phyloP scores from a whole-genome alignment of 30 jellyfish, hydroid and myxozoan species.

The Aurelia aurita complex sp. Pacific region DNA sequence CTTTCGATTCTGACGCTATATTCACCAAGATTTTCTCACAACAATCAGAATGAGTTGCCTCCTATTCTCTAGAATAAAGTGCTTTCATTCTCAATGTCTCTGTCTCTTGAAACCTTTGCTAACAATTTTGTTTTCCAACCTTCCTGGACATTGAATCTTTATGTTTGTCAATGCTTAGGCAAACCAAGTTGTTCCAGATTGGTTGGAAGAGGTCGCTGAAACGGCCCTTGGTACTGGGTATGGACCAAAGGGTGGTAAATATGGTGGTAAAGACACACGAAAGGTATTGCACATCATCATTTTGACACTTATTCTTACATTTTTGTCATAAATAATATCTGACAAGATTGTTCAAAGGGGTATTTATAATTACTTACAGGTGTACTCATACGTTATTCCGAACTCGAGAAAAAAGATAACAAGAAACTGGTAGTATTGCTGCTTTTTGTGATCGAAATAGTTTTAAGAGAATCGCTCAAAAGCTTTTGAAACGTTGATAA shows the following conservation, averaged over 20 bases:
- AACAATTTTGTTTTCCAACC: neutral
- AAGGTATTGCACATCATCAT: constrained; percentile 34
- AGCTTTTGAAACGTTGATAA: neutral
- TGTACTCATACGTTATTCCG: neutral
- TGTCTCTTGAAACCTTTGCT: no score
- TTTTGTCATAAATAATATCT: neutral
- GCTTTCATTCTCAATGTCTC: no score
- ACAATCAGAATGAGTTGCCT: no score
- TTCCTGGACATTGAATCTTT: neutral
- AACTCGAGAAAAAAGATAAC: neutral
- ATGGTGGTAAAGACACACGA: constrained; percentile 94
- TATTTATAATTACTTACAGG: neutral
- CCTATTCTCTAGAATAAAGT: no score
- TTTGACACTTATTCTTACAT: neutral
- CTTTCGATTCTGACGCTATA: no score
- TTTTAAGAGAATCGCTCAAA: no score
- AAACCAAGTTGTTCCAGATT: constrained; percentile 92
- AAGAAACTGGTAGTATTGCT: neutral
- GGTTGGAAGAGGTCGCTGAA: constrained; percentile 98
- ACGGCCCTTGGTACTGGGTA: constrained; percentile 98
- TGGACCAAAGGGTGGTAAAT: constrained; percentile 97
- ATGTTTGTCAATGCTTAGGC: constrained; percentile 52
- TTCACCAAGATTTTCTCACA: no score
- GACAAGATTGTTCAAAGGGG: neutral
- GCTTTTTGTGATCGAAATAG: neutral